Base-by-base conservation (phyloP, 2,888 invertebrate genomes). In the Macrosoma leucophasiata region DNA sequence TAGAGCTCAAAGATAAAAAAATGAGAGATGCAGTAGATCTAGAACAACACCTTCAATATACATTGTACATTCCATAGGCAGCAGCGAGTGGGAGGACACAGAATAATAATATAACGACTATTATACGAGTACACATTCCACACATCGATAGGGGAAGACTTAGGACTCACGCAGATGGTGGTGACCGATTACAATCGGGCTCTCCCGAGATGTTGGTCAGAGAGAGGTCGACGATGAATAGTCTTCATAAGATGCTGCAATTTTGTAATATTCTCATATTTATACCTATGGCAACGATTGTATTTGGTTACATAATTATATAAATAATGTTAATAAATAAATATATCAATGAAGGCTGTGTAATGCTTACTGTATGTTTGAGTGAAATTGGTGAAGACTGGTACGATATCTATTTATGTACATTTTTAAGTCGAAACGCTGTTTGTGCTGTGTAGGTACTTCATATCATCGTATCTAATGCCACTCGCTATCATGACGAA, bases 161-260 rank as follows among this genome's bases (percentile, higher is more conserved):
- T 55, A 66, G 76, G 70, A 82, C 84, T 82, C 84, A 84, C 84
- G 73, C 72, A 75, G 79, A 74, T 75, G 65, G 52, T 58, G 76
- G 52, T 62, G 74, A 66, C 74, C 78, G 59, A 62, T 58, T 60
- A 70, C 62, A 66, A 69, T 73, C 72, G 77, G 79, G 76, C 77
- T 71, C 71, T 78, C 81, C 79, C 73, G 71, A 61, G 70, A 56
- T 60, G 68, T 85, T 61, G 78, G 84, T 87, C 89, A 89, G 82
- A 89, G 88, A 77, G 89, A 89, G 59, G 89, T 89, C 75, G 89
- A 89, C 76, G 89, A 89, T 69, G 89, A 89, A 85, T 87, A 89
- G 82, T 88, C 89, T 86, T 89, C 89, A 86, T 86, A 88, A 78
- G 89, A 88, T 84, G 88, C 89, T 89, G 89, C 86, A 88, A 88